Evolutionary conservation across 2,888 invertebrate genomes (phyloP), one percentile per base, ranked within the genome.

Genomic region (Parnassius mnemosyne): DNA sequence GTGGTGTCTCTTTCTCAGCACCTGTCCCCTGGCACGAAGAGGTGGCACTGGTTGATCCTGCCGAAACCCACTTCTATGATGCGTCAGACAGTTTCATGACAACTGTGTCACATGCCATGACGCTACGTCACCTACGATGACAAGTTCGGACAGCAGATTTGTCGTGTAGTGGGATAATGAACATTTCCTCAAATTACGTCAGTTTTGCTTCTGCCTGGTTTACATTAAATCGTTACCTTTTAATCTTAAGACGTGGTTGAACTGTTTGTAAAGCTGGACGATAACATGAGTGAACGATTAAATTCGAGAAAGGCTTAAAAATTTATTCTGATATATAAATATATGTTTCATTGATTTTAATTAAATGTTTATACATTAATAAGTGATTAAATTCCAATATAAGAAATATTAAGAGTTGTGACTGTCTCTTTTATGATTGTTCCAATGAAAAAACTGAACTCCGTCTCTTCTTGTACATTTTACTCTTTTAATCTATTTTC

Each of bases 21-120:
- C 63, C 70, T 73, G 73, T 63, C 76, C 65, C 65, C 77, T 55
- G 75, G 77, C 64, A 69, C 77, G 77, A 84, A 80, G 76, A 75
- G 83, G 63, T 79, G 80, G 49, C 77, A 78, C 70, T 83, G 81
- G 81, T 74, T 76, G 77, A 73, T 70, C 68, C 65, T 66, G 66
- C 55, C 66, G 66, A 66, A 61, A 43, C 57, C 63, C 66, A 59
- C 53, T 53, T 50, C 52, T 51, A 53, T 63, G 59, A 44, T 57
- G 65, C 53, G 58, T 63, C 46, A 34, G 63, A 65, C 55, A 57
- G 34, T 63, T 20, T 49, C 62, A 62, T 69, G 67, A 72, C 66
- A 47, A 65, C 16, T n/a, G 10, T 43, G 25, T 25, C 53, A 41
- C 51, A 10, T 44, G 34, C 52, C 44, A 0, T 44, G 44, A n/a